Conservation (phyloP, 2,888 invertebrate genomes). For the Hemistola chrysoprasaria region DNA sequence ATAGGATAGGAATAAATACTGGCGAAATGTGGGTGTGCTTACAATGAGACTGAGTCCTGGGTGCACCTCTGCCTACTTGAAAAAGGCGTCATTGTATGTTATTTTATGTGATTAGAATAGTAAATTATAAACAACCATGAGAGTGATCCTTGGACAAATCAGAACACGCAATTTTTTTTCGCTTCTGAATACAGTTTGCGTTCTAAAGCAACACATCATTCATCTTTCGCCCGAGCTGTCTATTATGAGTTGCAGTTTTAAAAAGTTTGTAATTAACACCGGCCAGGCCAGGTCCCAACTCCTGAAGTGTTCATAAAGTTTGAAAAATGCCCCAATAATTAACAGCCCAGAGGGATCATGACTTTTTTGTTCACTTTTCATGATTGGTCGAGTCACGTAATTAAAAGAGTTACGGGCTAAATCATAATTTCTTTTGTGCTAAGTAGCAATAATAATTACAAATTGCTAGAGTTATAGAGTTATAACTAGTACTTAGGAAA, state of each 20-base stretch:
- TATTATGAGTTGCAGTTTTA: constrained; percentile 80
- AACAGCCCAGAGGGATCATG: constrained; percentile 53
- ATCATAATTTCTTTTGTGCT: constrained; percentile 8
- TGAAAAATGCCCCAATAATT: constrained; percentile 71
- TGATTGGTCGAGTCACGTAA: constrained; percentile 47
- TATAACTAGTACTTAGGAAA: too few species aligned
- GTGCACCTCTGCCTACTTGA: too few species aligned
- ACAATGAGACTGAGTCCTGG: too few species aligned
- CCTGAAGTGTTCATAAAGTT: constrained; percentile 72
- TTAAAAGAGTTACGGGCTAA: constrained; percentile 34
- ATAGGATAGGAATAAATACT: too few species aligned
- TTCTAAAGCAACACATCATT: constrained; percentile 70
- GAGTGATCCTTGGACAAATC: not conserved
- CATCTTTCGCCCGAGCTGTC: constrained; percentile 75
- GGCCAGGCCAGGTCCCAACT: constrained; percentile 65
- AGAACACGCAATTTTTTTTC: constrained; percentile 6
- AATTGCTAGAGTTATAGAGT: too few species aligned
- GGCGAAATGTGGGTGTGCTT: too few species aligned
- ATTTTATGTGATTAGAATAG: too few species aligned
- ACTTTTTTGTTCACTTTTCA: constrained; percentile 43
- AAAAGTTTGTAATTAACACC: constrained; percentile 80
- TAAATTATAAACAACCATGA: too few species aligned
- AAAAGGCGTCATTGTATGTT: too few species aligned
- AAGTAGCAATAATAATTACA: too few species aligned
- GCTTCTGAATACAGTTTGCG: not conserved